phyloP scores from a whole-genome alignment of 2,797 vertebrate species.

The Acipenser transmontanus region DNA sequence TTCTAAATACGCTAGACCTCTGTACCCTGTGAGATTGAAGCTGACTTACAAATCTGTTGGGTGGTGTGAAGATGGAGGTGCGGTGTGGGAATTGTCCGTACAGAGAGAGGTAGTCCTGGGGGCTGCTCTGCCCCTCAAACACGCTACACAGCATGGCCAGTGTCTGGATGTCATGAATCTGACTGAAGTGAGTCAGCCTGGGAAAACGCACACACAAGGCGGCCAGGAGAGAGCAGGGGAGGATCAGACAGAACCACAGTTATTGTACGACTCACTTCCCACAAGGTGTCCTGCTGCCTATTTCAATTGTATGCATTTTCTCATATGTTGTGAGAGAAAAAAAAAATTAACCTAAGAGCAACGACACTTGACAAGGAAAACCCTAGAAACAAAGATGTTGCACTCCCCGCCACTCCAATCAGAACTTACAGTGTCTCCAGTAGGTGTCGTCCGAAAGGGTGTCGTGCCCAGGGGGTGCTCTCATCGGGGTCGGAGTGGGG shows the following conservation, averaged over 20 bases:
- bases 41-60: conserved; percentile 76
- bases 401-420: neutral
- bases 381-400: too few species aligned
- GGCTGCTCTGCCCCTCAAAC: conserved; percentile 72
- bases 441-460: conserved; percentile 90
- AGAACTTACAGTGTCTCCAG: conserved; percentile 84
- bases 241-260: neutral
- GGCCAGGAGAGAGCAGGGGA: neutral
- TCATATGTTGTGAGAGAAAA: neutral
- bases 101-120: conserved; percentile 63
- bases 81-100: conserved; percentile 62
- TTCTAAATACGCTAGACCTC: too few species aligned
- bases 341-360: neutral
- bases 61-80: conserved; percentile 53
- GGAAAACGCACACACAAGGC: conserved; percentile 7
- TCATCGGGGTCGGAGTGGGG: conserved; percentile 87
- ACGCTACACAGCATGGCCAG: conserved; percentile 94
- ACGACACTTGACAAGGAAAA: too few species aligned
- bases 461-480: conserved; percentile 89
- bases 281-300: too few species aligned
- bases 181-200: conserved; percentile 90
- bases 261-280: too few species aligned
- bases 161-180: conserved; percentile 89
- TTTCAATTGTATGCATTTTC: too few species aligned
- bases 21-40: too few species aligned